Percentiles rank a stretch among this genome's conserved stretches.
These are phyloP conservation scores for Gorsachius goisagi DNA, from an alignment of 2,113 vertebrate species.

Conservation along the genomic window DNA sequence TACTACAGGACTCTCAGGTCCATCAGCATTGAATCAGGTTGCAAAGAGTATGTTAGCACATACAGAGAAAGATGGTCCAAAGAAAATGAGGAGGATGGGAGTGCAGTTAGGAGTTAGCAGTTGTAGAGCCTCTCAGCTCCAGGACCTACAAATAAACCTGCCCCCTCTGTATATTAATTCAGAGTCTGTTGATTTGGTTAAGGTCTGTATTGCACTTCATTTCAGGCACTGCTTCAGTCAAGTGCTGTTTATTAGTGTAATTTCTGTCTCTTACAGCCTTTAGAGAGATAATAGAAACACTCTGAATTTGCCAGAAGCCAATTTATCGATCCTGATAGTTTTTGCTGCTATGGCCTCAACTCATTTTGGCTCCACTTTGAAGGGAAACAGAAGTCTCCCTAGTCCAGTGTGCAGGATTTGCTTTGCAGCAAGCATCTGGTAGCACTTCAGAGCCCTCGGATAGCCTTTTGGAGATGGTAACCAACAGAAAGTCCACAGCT, in stretches of 20 bases:
- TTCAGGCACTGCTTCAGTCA: not conserved
- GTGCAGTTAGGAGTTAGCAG: not conserved
- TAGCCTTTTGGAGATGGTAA: not conserved
- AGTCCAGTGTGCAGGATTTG: not conserved
- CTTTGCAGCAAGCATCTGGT: not conserved
- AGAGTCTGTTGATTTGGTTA: not conserved
- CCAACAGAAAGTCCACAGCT: not conserved
- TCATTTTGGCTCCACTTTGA: not conserved
- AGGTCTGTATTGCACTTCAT: not conserved
- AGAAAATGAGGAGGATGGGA: not conserved
- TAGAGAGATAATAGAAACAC: not conserved
- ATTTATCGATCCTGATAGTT: not conserved
- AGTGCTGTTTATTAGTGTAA: not conserved
- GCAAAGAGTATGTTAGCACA: not conserved
- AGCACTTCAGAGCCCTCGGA: not conserved
- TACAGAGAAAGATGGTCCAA: not conserved
- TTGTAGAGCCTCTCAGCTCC: not conserved
- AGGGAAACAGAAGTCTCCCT: not conserved
- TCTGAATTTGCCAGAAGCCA: not conserved
- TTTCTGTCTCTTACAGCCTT: not conserved
- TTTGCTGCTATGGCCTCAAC: not conserved
- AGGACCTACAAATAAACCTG: not conserved
- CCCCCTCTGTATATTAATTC: not conserved
- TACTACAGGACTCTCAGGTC: not conserved
- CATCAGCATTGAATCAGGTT: not conserved